Evolutionary conservation across 1,140 invertebrate species (phyloP), one percentile per base, ranked within the genome.

Genomic region (Uloborus diversus): DNA sequence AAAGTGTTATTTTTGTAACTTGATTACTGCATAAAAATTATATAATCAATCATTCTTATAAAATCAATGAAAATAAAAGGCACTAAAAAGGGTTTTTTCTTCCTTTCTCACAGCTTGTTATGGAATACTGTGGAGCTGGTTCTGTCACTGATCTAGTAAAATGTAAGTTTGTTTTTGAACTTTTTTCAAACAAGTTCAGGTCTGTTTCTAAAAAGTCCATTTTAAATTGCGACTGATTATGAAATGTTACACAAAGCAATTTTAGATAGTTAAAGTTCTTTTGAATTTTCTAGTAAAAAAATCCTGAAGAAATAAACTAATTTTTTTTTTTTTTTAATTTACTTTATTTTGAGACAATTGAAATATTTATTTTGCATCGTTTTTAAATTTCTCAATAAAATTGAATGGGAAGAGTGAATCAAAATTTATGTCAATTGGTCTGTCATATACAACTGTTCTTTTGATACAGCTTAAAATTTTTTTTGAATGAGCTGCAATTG

Each of bases 61-160:
- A 42, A 42, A 42, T 42, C 17, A 42, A 9, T 42, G 49, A 20
- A 20, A 53, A n/a, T n/a, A 53, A 53, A n/a, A 53, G 17, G 17
- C n/a, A 53, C 9, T n/a, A 53, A n/a, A n/a, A 70, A 2, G 1
- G 17, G n/a, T 82, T 59, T 62, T 33, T 66, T 42, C 82, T 81
- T 66, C 59, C 17, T 59, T 75, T 83, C 62, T 71, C 53, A 20
- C 83, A 91, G 90, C 90, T 99, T 85, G 98, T 99, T 33, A 99
- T 99, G 98, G 98, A 99, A 88, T 99, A 99, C 87, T 99, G 98
- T 90, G 98, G 98, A 84, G 97, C 97, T 86, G 98, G 96, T 70
- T 99, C 96, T 70, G 96, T 99, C 17, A 99, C 98, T 73, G 98
- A 99, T 89, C 90, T 99, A 85, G 97, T 99, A 49, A 99, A 99